Conservation (phyloP, 2,888 invertebrate species). For the Bedellia somnulentella region DNA sequence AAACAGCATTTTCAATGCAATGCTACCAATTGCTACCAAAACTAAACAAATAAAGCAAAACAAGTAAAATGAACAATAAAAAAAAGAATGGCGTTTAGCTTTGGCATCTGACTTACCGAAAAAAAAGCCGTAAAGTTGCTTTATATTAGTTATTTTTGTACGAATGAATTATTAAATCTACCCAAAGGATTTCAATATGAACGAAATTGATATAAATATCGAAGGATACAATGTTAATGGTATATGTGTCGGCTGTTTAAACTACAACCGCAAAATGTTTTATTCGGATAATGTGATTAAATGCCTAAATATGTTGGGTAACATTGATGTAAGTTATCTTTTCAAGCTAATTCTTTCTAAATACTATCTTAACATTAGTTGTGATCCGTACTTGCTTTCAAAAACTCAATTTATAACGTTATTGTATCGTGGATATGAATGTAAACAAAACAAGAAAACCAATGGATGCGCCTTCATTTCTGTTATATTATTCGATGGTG, state of each 20-base stretch:
- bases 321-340: conserved; percentile 37
- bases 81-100: too few species aligned
- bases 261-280: conserved; percentile 42
- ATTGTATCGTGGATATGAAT: conserved; percentile 15
- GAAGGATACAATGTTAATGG: conserved; percentile 53
- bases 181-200: conserved; percentile 24
- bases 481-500: too few species aligned
- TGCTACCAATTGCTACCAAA: too few species aligned
- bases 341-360: not conserved
- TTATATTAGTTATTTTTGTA: too few species aligned
- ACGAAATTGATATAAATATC: conserved; percentile 49
- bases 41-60: too few species aligned
- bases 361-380: not conserved
- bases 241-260: conserved; percentile 47
- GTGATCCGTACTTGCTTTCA: too few species aligned
- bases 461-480: conserved; percentile 37
- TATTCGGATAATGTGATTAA: conserved; percentile 27
- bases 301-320: conserved; percentile 30
- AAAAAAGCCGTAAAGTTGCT: too few species aligned
- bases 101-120: too few species aligned
- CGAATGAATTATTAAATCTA: too few species aligned
- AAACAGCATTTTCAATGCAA: too few species aligned
- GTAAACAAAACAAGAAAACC: conserved; percentile 35
- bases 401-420: too few species aligned
- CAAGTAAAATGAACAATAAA: too few species aligned